Conservation (phyloP, 2,888 invertebrate species). For the Clepsis dumicolana region DNA sequence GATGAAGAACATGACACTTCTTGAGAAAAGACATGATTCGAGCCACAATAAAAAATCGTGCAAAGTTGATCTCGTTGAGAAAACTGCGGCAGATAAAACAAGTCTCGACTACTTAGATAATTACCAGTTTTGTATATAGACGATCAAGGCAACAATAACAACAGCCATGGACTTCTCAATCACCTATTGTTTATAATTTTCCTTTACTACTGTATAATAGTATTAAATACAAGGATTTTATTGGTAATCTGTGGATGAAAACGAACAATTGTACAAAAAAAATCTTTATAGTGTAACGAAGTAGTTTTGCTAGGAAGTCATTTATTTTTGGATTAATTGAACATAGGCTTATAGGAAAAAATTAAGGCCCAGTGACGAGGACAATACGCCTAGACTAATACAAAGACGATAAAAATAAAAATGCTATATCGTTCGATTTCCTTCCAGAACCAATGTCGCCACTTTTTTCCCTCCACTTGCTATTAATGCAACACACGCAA, state of each 20-base stretch:
- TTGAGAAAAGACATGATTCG: neutral
- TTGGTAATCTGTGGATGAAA: neutral
- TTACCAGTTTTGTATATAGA: neutral
- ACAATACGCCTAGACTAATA: too few relatives aligned
- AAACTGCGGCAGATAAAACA: neutral
- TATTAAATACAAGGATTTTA: neutral
- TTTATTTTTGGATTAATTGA: too few relatives aligned
- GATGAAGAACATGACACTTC: too few relatives aligned
- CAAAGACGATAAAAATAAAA: too few relatives aligned
- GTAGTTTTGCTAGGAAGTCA: too few relatives aligned
- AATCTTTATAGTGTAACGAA: too few relatives aligned
- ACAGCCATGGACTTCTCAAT: neutral
- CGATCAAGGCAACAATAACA: neutral
- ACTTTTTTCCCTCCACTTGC: too few relatives aligned
- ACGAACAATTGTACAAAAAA: neutral
- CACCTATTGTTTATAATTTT: conserved; percentile 7
- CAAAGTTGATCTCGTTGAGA: neutral
- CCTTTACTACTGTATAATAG: neutral
- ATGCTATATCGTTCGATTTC: too few relatives aligned
- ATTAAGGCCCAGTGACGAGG: too few relatives aligned
- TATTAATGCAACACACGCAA: too few relatives aligned
- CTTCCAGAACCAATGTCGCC: too few relatives aligned
- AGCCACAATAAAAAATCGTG: neutral
- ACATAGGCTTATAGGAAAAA: too few relatives aligned
- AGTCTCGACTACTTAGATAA: conserved; percentile 8